phyloP scores from a whole-genome alignment of 2,113 vertebrate species.

The Oncorhynchus kisutch region DNA sequence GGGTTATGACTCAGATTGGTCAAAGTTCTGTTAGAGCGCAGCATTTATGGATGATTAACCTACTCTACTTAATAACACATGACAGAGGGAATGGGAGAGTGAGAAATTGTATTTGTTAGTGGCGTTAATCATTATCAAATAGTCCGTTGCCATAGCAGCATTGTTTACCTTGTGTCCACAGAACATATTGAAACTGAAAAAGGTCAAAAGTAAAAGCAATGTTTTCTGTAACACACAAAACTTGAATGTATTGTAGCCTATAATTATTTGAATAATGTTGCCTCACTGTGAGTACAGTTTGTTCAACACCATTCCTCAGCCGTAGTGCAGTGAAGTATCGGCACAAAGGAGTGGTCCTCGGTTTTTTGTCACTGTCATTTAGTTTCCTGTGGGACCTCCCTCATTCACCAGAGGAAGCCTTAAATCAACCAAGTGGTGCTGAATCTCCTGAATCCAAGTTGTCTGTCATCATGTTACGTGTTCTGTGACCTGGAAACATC shows the following conservation, averaged over 20 bases:
- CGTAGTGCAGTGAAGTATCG: conserved; percentile 3
- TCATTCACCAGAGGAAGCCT: conserved; percentile 35
- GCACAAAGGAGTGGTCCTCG: conserved; percentile 5
- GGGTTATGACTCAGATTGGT: conserved; percentile 28
- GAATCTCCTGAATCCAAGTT: not conserved
- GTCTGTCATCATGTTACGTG: not conserved
- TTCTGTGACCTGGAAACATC: conserved; percentile 69
- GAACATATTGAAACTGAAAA: not conserved
- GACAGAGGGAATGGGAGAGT: conserved; percentile 1
- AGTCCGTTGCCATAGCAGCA: not conserved
- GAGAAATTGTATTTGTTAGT: not conserved
- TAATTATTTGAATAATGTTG: not conserved
- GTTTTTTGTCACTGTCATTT: conserved; percentile 12
- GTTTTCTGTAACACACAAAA: not conserved
- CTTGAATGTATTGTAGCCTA: not conserved
- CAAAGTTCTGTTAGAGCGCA: conserved; percentile 34
- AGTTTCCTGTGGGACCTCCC: conserved; percentile 36
- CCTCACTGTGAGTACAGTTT: not conserved
- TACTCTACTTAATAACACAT: conserved; percentile 9
- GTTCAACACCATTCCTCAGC: conserved; percentile 13
- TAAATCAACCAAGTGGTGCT: conserved; percentile 4
- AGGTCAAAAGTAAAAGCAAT: not conserved
- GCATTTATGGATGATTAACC: not conserved
- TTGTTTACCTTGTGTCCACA: not conserved
- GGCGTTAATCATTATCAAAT: not conserved